A percentile compares a stretch with the other conserved stretches of the same genome.
Evolutionary conservation across 1,140 invertebrate species (phyloP).

Genomic region (Aphelenchoides avenae): DNA sequence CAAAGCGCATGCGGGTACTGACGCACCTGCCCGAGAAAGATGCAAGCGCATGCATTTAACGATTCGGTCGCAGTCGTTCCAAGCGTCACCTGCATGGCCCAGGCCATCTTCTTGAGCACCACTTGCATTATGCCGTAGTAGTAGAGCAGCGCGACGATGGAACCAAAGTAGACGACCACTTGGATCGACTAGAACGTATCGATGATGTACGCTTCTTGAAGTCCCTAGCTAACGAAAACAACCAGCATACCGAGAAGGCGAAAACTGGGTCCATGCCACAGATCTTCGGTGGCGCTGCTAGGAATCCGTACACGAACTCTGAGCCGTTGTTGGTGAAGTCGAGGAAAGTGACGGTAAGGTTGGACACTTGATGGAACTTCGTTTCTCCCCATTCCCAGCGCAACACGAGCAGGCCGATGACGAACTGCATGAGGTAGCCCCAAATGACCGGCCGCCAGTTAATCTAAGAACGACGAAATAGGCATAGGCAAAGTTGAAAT

Average conservation of each 20-base stretch:
- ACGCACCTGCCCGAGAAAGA: constrained; percentile 72
- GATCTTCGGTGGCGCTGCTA: constrained; percentile 65
- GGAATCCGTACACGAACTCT: constrained; percentile 76
- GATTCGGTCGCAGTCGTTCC: constrained; percentile 86
- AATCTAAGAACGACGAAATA: constrained; percentile 62
- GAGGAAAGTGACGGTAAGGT: constrained; percentile 71
- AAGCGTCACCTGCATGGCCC: constrained; percentile 70
- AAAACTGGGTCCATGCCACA: constrained; percentile 65
- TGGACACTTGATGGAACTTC: constrained; percentile 53
- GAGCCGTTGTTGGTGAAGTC: constrained; percentile 73
- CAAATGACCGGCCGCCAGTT: constrained; percentile 73
- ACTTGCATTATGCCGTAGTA: constrained; percentile 81
- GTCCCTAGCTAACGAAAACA: constrained; percentile 24
- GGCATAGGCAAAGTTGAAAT: constrained; percentile 13
- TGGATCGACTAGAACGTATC: constrained; percentile 46
- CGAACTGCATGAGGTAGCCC: constrained; percentile 78
- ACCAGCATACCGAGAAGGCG: constrained; percentile 67
- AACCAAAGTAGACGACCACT: constrained; percentile 57
- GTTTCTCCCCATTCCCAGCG: constrained; percentile 73
- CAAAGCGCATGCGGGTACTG: constrained; percentile 1
- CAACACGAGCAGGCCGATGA: constrained; percentile 78
- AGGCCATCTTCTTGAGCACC: constrained; percentile 77
- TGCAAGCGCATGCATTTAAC: constrained; percentile 80
- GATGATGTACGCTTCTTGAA: constrained; percentile 54
- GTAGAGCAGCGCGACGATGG: constrained; percentile 70